A percentile compares a stretch with the other conserved stretches of the same genome.
Conservation (phyloP, 2,797 vertebrate genomes). For the Ceryle rudis region DNA sequence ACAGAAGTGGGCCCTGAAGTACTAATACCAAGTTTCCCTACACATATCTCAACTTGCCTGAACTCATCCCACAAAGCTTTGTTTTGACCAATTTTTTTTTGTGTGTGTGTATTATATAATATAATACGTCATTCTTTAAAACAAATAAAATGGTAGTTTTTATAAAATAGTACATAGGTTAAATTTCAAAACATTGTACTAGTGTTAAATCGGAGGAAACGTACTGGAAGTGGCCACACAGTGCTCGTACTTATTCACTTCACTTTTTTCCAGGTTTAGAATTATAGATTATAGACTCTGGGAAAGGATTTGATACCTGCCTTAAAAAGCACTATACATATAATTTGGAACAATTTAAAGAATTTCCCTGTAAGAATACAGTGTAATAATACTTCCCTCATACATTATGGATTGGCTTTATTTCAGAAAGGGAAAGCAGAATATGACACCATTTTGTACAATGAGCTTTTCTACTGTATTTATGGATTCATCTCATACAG, state of each 20-base stretch:
- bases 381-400: background rate
- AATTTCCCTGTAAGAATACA: background rate
- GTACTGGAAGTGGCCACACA: background rate
- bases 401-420: background rate
- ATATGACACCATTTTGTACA: background rate
- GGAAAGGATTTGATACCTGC: background rate
- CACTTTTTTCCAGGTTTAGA: background rate
- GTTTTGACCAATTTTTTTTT: background rate
- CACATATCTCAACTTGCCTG: background rate
- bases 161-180: background rate
- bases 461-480: background rate
- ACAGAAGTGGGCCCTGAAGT: background rate
- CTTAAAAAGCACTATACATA: background rate
- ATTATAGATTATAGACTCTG: background rate
- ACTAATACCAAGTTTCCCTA: background rate
- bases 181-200: background rate
- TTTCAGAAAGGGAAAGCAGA: background rate
- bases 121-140: background rate
- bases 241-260: background rate
- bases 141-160: background rate
- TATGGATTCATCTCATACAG: background rate
- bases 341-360: background rate
- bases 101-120: background rate
- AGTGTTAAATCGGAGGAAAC: background rate
- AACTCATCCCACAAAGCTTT: background rate